Conservation (phyloP, 2,888 invertebrate species). For the Chirona hameri region DNA sequence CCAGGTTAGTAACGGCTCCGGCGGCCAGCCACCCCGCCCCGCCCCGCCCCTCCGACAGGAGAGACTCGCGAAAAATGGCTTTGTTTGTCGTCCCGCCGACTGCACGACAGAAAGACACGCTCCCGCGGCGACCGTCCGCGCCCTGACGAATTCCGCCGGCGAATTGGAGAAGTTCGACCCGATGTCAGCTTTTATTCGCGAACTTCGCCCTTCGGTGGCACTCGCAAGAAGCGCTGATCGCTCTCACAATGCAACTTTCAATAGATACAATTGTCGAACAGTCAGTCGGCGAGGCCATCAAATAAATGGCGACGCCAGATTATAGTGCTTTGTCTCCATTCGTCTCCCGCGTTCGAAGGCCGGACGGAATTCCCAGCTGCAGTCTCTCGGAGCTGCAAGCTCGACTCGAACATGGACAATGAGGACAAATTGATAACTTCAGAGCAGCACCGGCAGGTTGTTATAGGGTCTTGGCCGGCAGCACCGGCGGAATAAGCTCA, state of each 20-base stretch:
- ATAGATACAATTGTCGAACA: background rate
- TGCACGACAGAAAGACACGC: background rate
- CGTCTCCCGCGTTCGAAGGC: background rate
- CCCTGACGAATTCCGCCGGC: background rate
- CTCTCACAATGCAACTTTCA: background rate
- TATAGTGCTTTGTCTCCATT: background rate
- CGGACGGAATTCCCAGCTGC: no score
- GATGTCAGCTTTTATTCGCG: background rate
- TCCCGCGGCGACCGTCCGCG: background rate
- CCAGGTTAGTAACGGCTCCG: background rate
- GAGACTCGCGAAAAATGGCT: background rate
- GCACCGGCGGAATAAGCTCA: no score
- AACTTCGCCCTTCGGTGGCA: background rate
- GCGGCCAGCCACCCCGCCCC: background rate
- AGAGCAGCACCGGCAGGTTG: no score
- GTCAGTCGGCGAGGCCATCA: background rate
- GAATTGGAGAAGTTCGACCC: background rate
- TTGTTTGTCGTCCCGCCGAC: background rate
- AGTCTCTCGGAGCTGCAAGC: no score
- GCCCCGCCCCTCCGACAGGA: background rate
- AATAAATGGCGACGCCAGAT: background rate
- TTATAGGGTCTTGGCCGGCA: no score
- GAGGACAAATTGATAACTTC: no score
- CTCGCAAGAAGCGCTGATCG: conserved; percentile 23
- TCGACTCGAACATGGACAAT: no score